These are phyloP conservation scores for Leucoma salicis DNA, from an alignment of 2,888 invertebrate species.

Conservation along the genomic window DNA sequence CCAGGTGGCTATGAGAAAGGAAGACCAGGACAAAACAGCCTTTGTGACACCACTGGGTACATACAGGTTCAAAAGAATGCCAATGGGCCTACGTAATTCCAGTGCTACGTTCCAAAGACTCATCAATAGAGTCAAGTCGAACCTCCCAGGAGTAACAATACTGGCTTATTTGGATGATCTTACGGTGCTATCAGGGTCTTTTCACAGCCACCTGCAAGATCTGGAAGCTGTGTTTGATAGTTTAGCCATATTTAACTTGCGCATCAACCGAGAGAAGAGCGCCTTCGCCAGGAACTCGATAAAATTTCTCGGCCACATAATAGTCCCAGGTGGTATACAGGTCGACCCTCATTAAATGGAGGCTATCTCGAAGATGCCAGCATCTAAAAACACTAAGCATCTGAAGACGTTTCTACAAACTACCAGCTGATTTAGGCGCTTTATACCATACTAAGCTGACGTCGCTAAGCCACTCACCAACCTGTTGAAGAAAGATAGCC, in stretches of 20 bases:
- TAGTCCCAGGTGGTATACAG: not conserved
- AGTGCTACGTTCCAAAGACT: not conserved
- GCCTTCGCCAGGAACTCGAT: not conserved
- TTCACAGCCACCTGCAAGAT: not conserved
- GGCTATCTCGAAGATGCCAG: not conserved
- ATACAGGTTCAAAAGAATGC: not conserved
- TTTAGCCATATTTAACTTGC: not conserved
- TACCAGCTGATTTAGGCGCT: slow-evolving; percentile 17
- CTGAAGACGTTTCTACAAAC: slow-evolving; percentile 12
- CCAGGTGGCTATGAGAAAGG: not conserved
- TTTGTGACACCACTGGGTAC: not conserved
- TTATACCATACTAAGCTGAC: slow-evolving; percentile 16
- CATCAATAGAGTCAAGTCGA: not conserved
- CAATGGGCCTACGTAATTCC: not conserved
- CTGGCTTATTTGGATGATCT: not conserved
- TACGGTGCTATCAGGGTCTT: not conserved
- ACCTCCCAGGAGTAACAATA: not conserved
- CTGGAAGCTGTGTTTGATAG: not conserved
- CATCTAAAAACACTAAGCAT: slow-evolving; percentile 1
- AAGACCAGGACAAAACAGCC: not conserved
- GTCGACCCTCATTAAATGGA: not conserved
- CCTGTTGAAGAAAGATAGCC: slow-evolving; percentile 8
- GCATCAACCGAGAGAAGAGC: not conserved
- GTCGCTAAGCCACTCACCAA: slow-evolving; percentile 8
- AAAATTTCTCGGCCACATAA: not conserved